Conservation (phyloP, 2,113 vertebrate genomes). For the Rhagologus leucostigma region DNA sequence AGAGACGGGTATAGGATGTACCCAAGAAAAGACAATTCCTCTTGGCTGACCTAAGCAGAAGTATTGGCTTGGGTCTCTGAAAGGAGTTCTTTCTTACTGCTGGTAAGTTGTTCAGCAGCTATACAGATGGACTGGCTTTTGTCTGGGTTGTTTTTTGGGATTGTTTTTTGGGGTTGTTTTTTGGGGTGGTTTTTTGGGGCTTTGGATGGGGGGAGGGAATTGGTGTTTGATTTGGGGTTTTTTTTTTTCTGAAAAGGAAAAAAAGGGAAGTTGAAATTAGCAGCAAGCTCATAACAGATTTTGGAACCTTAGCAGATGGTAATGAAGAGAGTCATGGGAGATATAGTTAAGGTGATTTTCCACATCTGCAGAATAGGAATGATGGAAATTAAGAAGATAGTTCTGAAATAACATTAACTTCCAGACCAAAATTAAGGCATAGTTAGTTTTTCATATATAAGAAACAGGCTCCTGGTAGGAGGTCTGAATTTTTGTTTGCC, state of each 20-base stretch:
- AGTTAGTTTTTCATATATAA: conserved; percentile 30
- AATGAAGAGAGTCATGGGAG: background rate
- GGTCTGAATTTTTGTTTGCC: background rate
- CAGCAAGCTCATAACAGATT: background rate
- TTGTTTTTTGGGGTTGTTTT: background rate
- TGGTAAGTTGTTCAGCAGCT: background rate
- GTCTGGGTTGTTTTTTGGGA: background rate
- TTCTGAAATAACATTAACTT: background rate
- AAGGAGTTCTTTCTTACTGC: background rate
- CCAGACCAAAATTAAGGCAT: background rate
- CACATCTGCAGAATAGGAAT: background rate
- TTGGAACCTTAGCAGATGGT: background rate
- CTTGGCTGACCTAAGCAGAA: conserved; percentile 7
- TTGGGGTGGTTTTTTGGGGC: no score
- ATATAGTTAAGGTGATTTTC: background rate
- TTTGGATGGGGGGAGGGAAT: background rate
- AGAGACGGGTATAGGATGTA: background rate
- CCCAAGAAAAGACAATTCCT: conserved; percentile 22
- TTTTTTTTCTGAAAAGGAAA: background rate
- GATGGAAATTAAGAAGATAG: background rate
- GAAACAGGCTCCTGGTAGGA: conserved; percentile 7
- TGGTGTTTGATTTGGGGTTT: background rate
- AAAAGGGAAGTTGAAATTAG: background rate
- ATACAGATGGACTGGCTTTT: background rate
- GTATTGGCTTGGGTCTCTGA: background rate